Percentiles rank a stretch among this genome's conserved stretches.
These are phyloP conservation scores for Aldrovandia affinis DNA, from an alignment of 2,797 vertebrate genomes.

Conservation along the genomic window DNA sequence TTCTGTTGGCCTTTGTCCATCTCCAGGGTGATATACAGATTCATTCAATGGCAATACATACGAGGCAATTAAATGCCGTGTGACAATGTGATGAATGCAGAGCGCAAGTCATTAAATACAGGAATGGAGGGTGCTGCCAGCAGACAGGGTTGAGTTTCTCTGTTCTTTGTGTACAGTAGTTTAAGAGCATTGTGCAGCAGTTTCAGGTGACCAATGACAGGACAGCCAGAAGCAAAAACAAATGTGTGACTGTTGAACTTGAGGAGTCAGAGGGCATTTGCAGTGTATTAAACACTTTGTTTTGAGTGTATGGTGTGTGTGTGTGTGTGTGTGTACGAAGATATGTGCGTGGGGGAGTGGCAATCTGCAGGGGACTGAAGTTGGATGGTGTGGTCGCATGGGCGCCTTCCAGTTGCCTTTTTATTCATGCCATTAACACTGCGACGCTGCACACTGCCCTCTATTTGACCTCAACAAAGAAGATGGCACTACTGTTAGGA, in stretches of 20 bases:
- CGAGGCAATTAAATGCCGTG: conserved; percentile 11
- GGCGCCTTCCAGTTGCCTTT: too few relatives aligned
- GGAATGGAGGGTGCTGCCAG: neutral
- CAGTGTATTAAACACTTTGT: neutral
- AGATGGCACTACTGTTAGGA: too few relatives aligned
- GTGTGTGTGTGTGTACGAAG: neutral
- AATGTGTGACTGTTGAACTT: neutral
- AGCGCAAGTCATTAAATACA: conserved; percentile 12
- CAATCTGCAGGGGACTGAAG: neutral
- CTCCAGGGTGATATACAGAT: neutral
- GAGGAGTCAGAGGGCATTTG: neutral
- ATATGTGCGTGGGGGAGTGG: too few relatives aligned
- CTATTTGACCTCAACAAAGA: too few relatives aligned
- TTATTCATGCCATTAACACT: too few relatives aligned
- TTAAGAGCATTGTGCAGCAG: neutral
- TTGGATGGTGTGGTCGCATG: too few relatives aligned
- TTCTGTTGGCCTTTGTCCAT: neutral
- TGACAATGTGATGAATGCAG: conserved; percentile 5
- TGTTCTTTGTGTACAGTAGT: neutral
- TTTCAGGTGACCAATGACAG: conserved; percentile 5
- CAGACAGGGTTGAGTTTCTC: neutral
- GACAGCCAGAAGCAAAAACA: neutral
- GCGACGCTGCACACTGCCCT: too few relatives aligned
- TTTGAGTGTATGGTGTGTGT: neutral
- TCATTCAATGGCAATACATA: neutral